phyloP scores from a whole-genome alignment of 2,113 vertebrate species.

The Caretta caretta region DNA sequence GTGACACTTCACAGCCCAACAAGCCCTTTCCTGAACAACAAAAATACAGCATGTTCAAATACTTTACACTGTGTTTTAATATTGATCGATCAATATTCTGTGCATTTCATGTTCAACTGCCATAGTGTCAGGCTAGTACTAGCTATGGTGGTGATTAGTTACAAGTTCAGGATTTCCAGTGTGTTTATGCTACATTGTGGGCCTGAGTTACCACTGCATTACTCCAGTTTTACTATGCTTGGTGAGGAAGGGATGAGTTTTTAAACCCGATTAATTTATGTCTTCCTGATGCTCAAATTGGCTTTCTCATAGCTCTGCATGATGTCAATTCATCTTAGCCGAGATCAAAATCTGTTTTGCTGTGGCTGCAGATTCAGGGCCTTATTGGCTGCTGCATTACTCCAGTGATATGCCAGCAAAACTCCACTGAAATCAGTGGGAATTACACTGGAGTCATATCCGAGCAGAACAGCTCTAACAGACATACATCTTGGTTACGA shows the following conservation, averaged over 20 bases:
- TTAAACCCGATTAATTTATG: rapidly evolving
- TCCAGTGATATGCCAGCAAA: neutral
- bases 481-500: rapidly evolving
- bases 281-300: rapidly evolving
- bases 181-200: neutral
- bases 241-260: neutral
- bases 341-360: neutral
- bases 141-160: neutral
- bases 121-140: neutral
- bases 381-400: neutral
- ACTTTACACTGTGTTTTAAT: neutral
- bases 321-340: neutral
- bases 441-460: rapidly evolving
- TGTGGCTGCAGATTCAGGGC: rapidly evolving
- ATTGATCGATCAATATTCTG: neutral
- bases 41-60: neutral
- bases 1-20: neutral
- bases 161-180: neutral
- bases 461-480: neutral
- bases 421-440: neutral
- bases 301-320: neutral
- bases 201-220: neutral
- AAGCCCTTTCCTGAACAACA: neutral
- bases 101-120: neutral
- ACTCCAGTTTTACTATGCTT: neutral